These are phyloP conservation scores for Falco berigora DNA, from an alignment of 2,797 vertebrate species.

Conservation along the genomic window DNA sequence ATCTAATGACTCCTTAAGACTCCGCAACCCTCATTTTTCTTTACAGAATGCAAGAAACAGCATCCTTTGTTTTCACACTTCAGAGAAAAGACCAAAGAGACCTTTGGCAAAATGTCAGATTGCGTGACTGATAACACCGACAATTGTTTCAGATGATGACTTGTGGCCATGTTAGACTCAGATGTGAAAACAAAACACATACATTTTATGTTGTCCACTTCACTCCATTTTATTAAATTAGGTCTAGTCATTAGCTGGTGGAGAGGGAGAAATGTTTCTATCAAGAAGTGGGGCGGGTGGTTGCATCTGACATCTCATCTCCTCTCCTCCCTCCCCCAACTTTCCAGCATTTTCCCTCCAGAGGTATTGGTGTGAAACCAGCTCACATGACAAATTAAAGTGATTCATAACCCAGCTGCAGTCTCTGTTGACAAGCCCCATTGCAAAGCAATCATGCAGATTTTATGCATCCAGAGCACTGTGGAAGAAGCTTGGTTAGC, in stretches of 20 bases:
- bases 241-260: background rate
- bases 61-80: constrained; percentile 28
- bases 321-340: background rate
- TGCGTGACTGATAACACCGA: constrained; percentile 31
- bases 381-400: constrained; percentile 20
- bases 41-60: background rate
- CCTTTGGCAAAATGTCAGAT: constrained; percentile 51
- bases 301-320: background rate
- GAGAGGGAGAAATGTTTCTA: background rate
- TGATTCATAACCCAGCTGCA: constrained; percentile 52
- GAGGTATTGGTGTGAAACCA: constrained; percentile 37
- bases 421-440: constrained; percentile 9
- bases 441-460: background rate
- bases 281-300: background rate
- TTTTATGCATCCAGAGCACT: background rate
- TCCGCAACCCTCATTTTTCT: background rate
- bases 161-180: background rate
- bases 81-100: constrained; percentile 39
- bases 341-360: constrained; percentile 20
- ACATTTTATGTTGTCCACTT: background rate
- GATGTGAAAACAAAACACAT: constrained; percentile 6
- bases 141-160: constrained; percentile 34
- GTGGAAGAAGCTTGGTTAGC: background rate
- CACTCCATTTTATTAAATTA: background rate
- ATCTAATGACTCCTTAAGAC: background rate